Evolutionary conservation across 64 coral and sea anemone genomes (phyloP).

Genomic region (Stichodactyla helianthus): DNA sequence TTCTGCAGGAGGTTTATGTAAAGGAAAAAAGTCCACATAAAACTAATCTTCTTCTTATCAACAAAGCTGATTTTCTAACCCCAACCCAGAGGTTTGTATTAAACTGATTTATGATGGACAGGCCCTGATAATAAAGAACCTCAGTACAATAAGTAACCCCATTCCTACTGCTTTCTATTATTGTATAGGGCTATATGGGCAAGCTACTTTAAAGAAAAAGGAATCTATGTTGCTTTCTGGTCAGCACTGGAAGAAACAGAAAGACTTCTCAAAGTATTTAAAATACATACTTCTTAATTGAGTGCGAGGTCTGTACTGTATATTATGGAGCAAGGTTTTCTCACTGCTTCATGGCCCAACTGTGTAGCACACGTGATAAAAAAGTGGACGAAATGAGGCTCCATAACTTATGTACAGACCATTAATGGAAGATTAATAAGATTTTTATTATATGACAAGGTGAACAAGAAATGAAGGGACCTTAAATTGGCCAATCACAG

Average conservation of each 20-base stretch:
- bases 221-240: slow-evolving; percentile 67
- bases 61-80: slow-evolving; percentile 93
- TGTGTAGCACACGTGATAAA: too few species aligned
- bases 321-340: too few species aligned
- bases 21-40: slow-evolving; percentile 66
- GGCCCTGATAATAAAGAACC: not conserved
- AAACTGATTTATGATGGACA: not conserved
- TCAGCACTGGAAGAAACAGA: slow-evolving; percentile 79
- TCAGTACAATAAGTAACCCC: not conserved
- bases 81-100: slow-evolving; percentile 65
- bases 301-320: too few species aligned
- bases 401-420: too few species aligned
- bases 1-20: slow-evolving; percentile 81
- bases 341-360: too few species aligned
- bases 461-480: not conserved
- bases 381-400: too few species aligned
- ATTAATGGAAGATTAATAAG: too few species aligned
- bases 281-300: too few species aligned
- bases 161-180: not conserved
- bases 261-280: slow-evolving; percentile 40
- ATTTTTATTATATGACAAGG: not conserved
- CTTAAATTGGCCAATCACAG: too few species aligned
- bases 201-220: slow-evolving; percentile 57
- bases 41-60: slow-evolving; percentile 81
- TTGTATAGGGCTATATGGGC: slow-evolving; percentile 63